phyloP scores from a whole-genome alignment of 2,113 vertebrate genomes.

The Rynchops niger region DNA sequence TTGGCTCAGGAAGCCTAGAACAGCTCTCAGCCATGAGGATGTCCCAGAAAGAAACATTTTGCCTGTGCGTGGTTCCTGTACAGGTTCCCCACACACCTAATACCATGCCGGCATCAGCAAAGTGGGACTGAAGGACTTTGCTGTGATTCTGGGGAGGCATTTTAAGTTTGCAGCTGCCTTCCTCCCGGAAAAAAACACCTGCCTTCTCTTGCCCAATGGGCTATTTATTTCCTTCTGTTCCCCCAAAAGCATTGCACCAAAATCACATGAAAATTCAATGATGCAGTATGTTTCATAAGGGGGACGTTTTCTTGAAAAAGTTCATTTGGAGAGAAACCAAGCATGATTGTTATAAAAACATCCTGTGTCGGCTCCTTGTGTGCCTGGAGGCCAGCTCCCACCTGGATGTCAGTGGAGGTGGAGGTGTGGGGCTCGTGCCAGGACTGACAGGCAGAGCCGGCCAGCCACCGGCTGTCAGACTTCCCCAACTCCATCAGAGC shows the following conservation, averaged over 20 bases:
- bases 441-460: accelerated
- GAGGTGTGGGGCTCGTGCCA: accelerated
- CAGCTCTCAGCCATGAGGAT: background rate
- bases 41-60: background rate
- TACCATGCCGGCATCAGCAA: accelerated
- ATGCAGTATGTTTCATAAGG: accelerated
- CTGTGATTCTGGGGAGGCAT: background rate
- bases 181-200: background rate
- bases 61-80: background rate
- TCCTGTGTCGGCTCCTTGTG: accelerated
- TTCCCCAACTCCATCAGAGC: background rate
- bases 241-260: background rate
- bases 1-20: background rate
- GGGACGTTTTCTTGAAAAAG: background rate
- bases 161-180: background rate
- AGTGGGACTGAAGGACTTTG: background rate
- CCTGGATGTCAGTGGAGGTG: accelerated
- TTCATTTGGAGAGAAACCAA: background rate
- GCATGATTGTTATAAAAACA: background rate
- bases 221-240: background rate
- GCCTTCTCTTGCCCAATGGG: background rate
- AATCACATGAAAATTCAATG: background rate
- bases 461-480: background rate
- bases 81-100: background rate
- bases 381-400: background rate